Base-by-base conservation (phyloP, 1,140 invertebrate species). In the Solenopsis invicta region DNA sequence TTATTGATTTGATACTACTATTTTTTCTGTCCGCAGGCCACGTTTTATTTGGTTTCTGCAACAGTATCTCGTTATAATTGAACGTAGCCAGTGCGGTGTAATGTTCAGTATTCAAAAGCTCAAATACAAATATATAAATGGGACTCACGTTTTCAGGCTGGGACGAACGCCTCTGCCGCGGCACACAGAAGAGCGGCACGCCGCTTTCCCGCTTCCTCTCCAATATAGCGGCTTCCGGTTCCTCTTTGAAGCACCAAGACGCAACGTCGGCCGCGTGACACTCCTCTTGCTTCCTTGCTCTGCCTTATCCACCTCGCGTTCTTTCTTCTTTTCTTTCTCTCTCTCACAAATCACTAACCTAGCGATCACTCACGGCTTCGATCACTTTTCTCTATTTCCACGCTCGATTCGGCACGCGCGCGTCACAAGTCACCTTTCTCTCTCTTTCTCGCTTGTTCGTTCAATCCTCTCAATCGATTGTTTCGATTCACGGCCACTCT, bases 131-230 rank as follows among this genome's bases (percentile, higher is more conserved):
- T 41, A 41, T 6, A 41, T 41, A 41, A 41, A 41, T 4, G 13
- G 18, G 12, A 94, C 94, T 94, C 88, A 95, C 94, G 89, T 95
- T 94, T 92, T 95, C 93, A 12, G 93, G 91, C 91, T 95, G 94
- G 85, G 95, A 95, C 88, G 94, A 94, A 86, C 95, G 94, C 93
- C 95, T 95, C 91, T 95, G 94, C 88, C 94, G 93, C 91, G 95
- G 94, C 92, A 95, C 94, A 95, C 94, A 95, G 87, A 95, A 95
- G 21, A 95, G 94, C 94, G 94, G 93, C 94, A 94, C 93, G 93
- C 95, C 94, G 94, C 94, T 94, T 94, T 95, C 94, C 91, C 94
- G 92, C 93, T 95, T 95, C 93, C 92, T 95, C 94, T 95, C 94
- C 94, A 95, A 95, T 95, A 94, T 95, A 95, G 92, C 93, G 94